Base-by-base conservation (phyloP, 2,797 vertebrate species). In the Helarctos malayanus region DNA sequence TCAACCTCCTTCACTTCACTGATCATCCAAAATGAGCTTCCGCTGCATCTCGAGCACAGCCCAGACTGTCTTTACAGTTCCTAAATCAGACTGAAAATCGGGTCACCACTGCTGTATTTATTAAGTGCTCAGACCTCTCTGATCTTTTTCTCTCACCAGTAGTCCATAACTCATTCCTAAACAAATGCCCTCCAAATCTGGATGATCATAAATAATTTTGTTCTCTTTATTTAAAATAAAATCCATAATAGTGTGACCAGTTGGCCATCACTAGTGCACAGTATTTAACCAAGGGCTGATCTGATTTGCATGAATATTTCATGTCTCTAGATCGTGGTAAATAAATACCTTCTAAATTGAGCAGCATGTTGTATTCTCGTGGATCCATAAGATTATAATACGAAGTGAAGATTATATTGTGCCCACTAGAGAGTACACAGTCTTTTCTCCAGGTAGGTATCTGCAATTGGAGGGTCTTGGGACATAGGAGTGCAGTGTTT, bases 281-380 rank as follows among this genome's bases (percentile, higher is more conserved):
- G 97, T 97, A 94, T 95, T 98, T 98, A 98, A 98, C 96, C 93
- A 98, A 97, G 61, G 96, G 95, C 97, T 98, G 97, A 98, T 98
- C 98, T 97, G 94, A 97, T 98, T 98, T 97, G 98, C 96, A 98
- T 82, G 97, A 94, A 78, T 97, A 96, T 96, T 98, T 98, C 98
- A 97, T 98, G 97, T 91, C 96, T 98, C 94, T 96, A 98, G 97
- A 97, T 96, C 92, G 85, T 97, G 94, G 96, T 97, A 97, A 98
- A 98, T 97, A 98, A 98, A 98, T 97, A 86, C 71, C 94, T 90
- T 96, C 91, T 89, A 93, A 97, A 98, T 81, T 95, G 97, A 97
- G 90, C 91, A 97, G 71, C n/a, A 56, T 91, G 86, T 52, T 91
- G 23, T 52, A 95, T 59, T 65, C 75, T 35, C 95, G 95, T 4